Evolutionary conservation across 2,797 vertebrate species (phyloP).

Genomic region (Poecile montanus): DNA sequence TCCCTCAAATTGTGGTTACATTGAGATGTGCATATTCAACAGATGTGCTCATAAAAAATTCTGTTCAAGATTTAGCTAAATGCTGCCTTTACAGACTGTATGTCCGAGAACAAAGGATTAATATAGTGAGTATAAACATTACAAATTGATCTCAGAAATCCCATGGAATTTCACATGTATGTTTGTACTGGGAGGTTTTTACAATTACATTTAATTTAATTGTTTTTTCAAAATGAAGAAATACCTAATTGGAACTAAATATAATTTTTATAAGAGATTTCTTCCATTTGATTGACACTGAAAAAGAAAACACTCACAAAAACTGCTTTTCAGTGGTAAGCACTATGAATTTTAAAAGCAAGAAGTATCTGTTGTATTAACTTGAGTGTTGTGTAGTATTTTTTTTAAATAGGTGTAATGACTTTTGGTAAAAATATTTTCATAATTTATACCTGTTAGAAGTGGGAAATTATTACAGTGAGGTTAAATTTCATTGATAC

Average conservation of each 20-base stretch:
- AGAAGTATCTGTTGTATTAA: neutral
- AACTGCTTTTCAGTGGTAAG: neutral
- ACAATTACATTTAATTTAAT: neutral
- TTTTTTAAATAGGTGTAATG: neutral
- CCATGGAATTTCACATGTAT: neutral
- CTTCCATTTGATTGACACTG: neutral
- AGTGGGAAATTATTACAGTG: neutral
- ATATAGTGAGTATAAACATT: neutral
- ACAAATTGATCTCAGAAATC: neutral
- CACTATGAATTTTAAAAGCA: neutral
- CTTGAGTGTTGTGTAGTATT: neutral
- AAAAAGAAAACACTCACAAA: neutral
- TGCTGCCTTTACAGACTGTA: neutral
- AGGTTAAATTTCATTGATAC: neutral
- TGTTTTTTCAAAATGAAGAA: neutral
- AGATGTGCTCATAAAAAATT: neutral
- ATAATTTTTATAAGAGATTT: neutral
- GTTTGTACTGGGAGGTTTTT: neutral
- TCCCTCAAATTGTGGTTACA: neutral
- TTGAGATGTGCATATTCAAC: neutral
- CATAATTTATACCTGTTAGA: neutral
- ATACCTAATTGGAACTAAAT: neutral
- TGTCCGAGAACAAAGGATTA: neutral
- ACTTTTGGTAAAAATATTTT: neutral
- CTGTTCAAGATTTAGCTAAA: neutral